Base-by-base conservation (phyloP, 1,140 invertebrate species). In the Onthophagus taurus region DNA sequence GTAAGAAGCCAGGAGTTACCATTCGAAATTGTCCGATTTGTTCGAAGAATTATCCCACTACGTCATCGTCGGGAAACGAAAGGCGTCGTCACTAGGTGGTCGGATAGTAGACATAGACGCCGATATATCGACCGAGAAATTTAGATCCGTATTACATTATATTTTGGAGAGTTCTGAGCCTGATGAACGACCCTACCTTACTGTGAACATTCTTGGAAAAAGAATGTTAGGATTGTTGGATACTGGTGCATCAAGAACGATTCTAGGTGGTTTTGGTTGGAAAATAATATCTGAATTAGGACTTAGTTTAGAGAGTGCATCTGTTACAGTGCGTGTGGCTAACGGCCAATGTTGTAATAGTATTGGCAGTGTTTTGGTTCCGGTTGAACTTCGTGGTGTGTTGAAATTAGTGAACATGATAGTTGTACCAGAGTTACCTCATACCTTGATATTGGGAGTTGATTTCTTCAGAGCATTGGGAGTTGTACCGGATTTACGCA, bases 391-490 rank as follows among this genome's bases (percentile, higher is more conserved):
- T 31, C 4, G 19, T 12, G 31, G 14, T 14, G 17, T 17, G 17
- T 26, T 31, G 12, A 13, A 26, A 18, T 2, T 45, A 9, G 20
- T 45, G 4, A 26, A 50, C 2, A 34, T 47, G 4, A 23, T 50
- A 12, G 20, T 50, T 13, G 13, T 47, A 7, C 39, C 39, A 8
- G n/a, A 9, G 9, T 2, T 50, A 9, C 19, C 19, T 12, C 48
- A 50, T 31, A 38, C n/a, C 18, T 23, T 50, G 4, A 43, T 50
- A 37, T 37, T 50, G 17, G 48, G 41, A 5, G 20, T 30, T 3
- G 45, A 50, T 47, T 50, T 47, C 29, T 50, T 44, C 44, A 26
- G 20, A 34, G 9, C n/a, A n/a, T 43, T 47, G 45, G 48, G 45
- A n/a, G 42, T 50, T 8, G 36, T 50, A 4, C 48, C 48, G 2